Evolutionary conservation across 2,797 vertebrate genomes (phyloP).

Genomic region (Ctenochaetus hawaiiensis): DNA sequence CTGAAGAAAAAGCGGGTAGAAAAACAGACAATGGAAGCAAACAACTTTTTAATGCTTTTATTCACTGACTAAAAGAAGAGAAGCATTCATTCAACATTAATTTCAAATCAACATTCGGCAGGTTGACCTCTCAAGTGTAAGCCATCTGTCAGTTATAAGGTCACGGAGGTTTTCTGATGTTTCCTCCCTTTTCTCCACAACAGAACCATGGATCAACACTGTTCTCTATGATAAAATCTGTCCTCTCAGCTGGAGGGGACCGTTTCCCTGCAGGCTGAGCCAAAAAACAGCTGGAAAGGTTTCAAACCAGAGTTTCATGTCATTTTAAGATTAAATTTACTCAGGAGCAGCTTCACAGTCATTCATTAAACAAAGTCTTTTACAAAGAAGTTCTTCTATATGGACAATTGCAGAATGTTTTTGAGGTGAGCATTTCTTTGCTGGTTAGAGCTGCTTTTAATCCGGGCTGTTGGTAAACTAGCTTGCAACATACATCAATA

Average conservation of each 20-base stretch:
- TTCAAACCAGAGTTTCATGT: slow-evolving; percentile 34
- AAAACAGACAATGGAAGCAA: slow-evolving; percentile 17
- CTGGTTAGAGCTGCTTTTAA: slow-evolving; percentile 22
- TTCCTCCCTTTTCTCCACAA: slow-evolving; percentile 51
- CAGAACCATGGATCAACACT: slow-evolving; percentile 87
- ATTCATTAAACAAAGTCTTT: slow-evolving; percentile 2
- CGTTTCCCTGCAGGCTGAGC: slow-evolving; percentile 78
- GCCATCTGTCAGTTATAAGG: slow-evolving; percentile 89
- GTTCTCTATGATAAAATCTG: slow-evolving; percentile 91
- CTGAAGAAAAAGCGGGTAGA: not conserved
- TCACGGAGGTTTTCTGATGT: slow-evolving; percentile 47
- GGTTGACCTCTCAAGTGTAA: slow-evolving; percentile 86
- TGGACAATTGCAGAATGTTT: not conserved
- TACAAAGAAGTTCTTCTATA: slow-evolving; percentile 10
- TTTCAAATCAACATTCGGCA: slow-evolving; percentile 95
- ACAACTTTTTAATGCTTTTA: slow-evolving; percentile 89
- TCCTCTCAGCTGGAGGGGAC: slow-evolving; percentile 88
- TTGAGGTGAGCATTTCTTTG: slow-evolving; percentile 4
- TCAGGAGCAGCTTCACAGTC: not conserved
- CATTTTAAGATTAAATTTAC: slow-evolving; percentile 9
- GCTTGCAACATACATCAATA: not conserved
- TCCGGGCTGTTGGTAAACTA: slow-evolving; percentile 1
- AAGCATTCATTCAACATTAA: slow-evolving; percentile 99
- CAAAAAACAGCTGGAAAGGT: slow-evolving; percentile 62
- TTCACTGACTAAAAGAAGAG: slow-evolving; percentile 99